Evolutionary conservation across 1,140 invertebrate genomes (phyloP).

Genomic region (Tetraneura akinire): DNA sequence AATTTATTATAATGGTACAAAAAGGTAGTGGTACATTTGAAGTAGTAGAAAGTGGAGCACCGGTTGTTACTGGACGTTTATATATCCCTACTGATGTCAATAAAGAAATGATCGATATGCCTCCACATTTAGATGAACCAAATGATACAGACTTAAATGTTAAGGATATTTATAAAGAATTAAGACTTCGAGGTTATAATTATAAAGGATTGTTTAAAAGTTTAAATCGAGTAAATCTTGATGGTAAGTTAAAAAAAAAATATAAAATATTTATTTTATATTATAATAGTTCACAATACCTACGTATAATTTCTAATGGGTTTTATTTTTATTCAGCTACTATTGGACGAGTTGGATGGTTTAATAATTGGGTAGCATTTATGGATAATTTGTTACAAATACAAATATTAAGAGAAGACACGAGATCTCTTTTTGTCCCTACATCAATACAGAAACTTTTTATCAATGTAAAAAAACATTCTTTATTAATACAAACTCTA

Average conservation of each 20-base stretch:
- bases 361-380: constrained; percentile 87
- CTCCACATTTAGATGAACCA: constrained; percentile 56
- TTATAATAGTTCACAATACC: too few relatives aligned
- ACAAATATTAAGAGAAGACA: constrained; percentile 74
- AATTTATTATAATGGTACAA: constrained; percentile 80
- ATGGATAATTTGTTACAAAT: constrained; percentile 92
- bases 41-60: constrained; percentile 74
- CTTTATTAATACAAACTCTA: constrained; percentile 56
- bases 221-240: constrained; percentile 61
- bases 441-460: constrained; percentile 78
- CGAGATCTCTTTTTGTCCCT: constrained; percentile 76
- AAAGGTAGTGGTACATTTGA: constrained; percentile 82
- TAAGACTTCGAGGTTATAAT: constrained; percentile 87
- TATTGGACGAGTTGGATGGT: constrained; percentile 67
- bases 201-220: constrained; percentile 79
- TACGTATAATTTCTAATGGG: too few relatives aligned
- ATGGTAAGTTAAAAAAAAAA: constrained; percentile 56
- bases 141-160: constrained; percentile 59
- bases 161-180: constrained; percentile 89
- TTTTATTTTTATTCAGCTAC: constrained; percentile 56
- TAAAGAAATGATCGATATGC: constrained; percentile 59
- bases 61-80: constrained; percentile 78
- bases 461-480: constrained; percentile 75
- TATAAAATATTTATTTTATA: neutral
- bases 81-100: constrained; percentile 61